Evolutionary conservation across 2,888 invertebrate genomes (phyloP).

Genomic region (Nymphalis polychloros): DNA sequence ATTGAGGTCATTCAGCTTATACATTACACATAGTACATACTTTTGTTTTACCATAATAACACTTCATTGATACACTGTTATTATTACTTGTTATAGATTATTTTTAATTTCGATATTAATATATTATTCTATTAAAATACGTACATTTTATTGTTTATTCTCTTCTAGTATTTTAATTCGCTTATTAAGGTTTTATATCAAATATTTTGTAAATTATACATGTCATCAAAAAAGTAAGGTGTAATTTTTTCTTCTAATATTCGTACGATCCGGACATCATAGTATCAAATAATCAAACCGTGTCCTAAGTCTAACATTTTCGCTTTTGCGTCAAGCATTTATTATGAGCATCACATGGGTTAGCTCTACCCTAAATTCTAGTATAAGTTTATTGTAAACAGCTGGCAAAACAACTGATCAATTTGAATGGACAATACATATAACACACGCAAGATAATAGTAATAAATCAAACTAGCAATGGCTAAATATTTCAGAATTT

Average conservation of each 20-base stretch:
- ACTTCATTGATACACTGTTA: too few species aligned
- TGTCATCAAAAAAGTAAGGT: not conserved
- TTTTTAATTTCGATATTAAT: too few species aligned
- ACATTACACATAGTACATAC: not conserved
- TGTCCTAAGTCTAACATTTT: too few species aligned
- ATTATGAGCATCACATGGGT: not conserved
- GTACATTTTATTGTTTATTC: too few species aligned
- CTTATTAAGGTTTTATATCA: too few species aligned
- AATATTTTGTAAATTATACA: too few species aligned
- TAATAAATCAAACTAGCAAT: not conserved
- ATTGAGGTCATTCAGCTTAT: slow-evolving; percentile 1
- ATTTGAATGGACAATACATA: not conserved
- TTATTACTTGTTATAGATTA: too few species aligned
- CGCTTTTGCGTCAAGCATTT: too few species aligned
- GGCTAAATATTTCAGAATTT: not conserved
- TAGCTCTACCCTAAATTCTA: not conserved
- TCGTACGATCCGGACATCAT: too few species aligned
- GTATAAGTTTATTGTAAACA: not conserved
- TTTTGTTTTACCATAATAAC: slow-evolving; percentile 5
- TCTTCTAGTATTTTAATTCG: too few species aligned
- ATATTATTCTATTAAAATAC: too few species aligned
- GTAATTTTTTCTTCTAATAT: not conserved
- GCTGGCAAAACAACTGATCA: not conserved
- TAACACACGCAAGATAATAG: not conserved
- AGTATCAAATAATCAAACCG: too few species aligned